Base-by-base conservation (phyloP, 1,140 invertebrate species). In the Saccostrea echinata region DNA sequence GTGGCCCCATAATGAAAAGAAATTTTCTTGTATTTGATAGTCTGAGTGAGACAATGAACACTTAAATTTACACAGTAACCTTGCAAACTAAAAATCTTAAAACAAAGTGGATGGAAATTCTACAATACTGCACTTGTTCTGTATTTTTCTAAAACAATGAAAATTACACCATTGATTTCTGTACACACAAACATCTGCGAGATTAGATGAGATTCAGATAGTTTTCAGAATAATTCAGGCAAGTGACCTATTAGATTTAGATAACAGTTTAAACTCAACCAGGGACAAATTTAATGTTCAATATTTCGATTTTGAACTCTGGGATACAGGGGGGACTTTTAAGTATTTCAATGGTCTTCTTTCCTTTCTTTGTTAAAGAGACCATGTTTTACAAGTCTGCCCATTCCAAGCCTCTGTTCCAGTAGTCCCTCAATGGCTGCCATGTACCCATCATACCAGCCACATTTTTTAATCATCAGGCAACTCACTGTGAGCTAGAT, bases 401-500 rank as follows among this genome's bases (percentile, higher is more conserved):
- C 13, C 68, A 76, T 76, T 76, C 68, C 68, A 30, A 33, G 9
- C 16, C 16, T 76, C 27, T 30, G 27, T 76, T 2, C 27, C 16
- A 27, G 68, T 76, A 27, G 68, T 27, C 16, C 24, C 30, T 27
- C 24, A 76, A 76, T 76, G 30, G 11, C 68, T 76, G 27, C 30
- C 30, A 76, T 61, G 27, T 76, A 30, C 68, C 27, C 68, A 12
- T 30, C 68, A 76, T 76, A 12, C 68, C 24, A 76, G 27, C 33
- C 27, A 76, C 68, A 76, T 76, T 76, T 76, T 76, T 76, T 30
- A 30, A 76, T 76, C 68, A 76, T 76, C 68, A 76, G 30, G 68
- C 68, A 76, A 76, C 68, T 76, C 55, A 33, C 68, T 33, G 27
- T 13, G 13, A 11, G 24, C 16, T 1, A 30, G 27, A 76, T 76